Evolutionary conservation across 1,140 invertebrate species (phyloP).

Genomic region (Archegozetes longisetosus): DNA sequence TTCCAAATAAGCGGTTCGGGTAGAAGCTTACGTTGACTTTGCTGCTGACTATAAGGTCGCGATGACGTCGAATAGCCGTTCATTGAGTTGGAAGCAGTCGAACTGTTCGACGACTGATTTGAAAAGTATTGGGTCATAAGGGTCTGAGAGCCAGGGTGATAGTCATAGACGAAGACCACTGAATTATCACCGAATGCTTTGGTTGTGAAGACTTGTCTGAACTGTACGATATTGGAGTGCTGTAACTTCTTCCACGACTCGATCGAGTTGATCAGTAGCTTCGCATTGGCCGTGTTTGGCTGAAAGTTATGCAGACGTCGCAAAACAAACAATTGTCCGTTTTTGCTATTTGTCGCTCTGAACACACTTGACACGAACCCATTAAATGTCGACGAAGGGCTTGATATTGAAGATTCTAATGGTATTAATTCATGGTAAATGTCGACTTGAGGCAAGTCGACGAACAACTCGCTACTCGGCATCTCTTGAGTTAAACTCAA

Average conservation of each 20-base stretch:
- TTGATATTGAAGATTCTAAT: constrained; percentile 44
- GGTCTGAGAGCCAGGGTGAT: constrained; percentile 74
- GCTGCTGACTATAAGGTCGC: constrained; percentile 17
- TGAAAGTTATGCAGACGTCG: constrained; percentile 59
- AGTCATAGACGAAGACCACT: constrained; percentile 90
- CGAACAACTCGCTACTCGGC: constrained; percentile 13
- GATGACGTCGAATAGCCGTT: constrained; percentile 7
- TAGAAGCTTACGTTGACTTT: constrained; percentile 36
- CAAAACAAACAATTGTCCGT: constrained; percentile 65
- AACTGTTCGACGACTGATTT: not conserved
- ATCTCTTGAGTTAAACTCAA: constrained; percentile 2
- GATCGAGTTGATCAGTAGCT: constrained; percentile 12
- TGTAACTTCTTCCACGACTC: constrained; percentile 85
- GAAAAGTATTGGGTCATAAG: constrained; percentile 68
- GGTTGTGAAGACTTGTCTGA: constrained; percentile 84
- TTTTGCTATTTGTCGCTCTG: constrained; percentile 76
- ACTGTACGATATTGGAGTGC: constrained; percentile 79
- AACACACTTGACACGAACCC: constrained; percentile 71
- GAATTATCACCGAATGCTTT: constrained; percentile 91
- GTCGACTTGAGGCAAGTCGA: constrained; percentile 64
- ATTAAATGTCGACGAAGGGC: constrained; percentile 43
- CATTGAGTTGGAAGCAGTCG: not conserved
- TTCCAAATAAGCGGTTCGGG: constrained; percentile 86
- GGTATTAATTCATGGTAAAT: constrained; percentile 76
- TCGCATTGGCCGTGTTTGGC: constrained; percentile 14